Conservation (phyloP, 2,113 vertebrate species). For the Prochilodus magdalenae region DNA sequence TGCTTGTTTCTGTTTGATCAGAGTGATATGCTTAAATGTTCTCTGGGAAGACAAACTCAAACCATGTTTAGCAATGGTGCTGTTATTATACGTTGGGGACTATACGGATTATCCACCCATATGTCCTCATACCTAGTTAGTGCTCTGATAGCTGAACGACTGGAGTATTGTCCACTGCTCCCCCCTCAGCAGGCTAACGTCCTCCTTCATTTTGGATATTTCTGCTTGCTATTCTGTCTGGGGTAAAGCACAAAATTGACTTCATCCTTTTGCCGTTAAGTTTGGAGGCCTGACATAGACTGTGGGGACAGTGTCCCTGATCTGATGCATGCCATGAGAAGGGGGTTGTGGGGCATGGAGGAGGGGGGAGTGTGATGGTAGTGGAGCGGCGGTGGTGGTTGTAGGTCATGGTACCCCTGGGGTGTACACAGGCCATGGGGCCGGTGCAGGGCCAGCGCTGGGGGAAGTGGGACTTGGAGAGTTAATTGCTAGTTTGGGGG, state of each 20-base stretch:
- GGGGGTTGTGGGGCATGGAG: constrained; percentile 62
- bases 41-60: too few relatives aligned
- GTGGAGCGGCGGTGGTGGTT: constrained; percentile 61
- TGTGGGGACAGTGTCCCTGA: constrained; percentile 63
- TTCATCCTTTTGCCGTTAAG: constrained; percentile 64
- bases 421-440: constrained; percentile 47
- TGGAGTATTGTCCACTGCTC: not conserved
- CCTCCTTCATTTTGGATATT: not conserved
- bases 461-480: constrained; percentile 53
- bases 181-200: not conserved
- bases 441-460: constrained; percentile 42
- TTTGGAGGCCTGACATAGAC: constrained; percentile 67
- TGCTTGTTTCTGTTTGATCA: too few relatives aligned
- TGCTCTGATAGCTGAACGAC: not conserved
- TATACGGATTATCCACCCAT: too few relatives aligned
- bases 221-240: not conserved
- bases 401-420: constrained; percentile 68
- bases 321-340: constrained; percentile 61
- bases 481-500: constrained; percentile 79
- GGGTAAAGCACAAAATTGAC: constrained; percentile 58
- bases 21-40: too few relatives aligned
- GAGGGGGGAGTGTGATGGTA: constrained; percentile 55
- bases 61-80: too few relatives aligned
- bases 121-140: too few relatives aligned
- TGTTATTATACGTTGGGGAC: too few relatives aligned